A percentile compares a stretch with the other conserved stretches of the same genome.
phyloP scores from a whole-genome alignment of 2,888 invertebrate genomes.

The Stramonita haemastoma region DNA sequence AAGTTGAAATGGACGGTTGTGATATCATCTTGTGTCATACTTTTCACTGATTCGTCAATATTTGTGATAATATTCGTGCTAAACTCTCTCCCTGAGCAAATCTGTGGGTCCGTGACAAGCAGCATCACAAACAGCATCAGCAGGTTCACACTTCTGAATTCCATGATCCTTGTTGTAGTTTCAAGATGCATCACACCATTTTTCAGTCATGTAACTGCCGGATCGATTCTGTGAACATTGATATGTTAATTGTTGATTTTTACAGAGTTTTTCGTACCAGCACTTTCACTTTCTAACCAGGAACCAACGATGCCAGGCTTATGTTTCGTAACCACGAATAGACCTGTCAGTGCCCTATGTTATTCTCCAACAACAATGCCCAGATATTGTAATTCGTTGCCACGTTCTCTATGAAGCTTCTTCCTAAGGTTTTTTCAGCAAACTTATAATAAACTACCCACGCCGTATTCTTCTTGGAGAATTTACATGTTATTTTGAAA shows the following conservation, averaged over 20 bases:
- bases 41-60: background rate
- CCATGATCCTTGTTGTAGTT: background rate
- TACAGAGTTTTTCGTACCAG: background rate
- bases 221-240: background rate
- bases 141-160: background rate
- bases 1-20: background rate
- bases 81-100: background rate
- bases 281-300: background rate
- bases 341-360: no score
- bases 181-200: background rate
- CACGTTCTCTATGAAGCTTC: no score
- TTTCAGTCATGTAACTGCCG: no score
- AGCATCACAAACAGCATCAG: background rate
- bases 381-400: no score
- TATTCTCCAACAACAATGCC: no score
- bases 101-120: background rate
- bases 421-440: no score
- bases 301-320: no score
- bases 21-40: background rate
- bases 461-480: no score
- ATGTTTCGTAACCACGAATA: no score
- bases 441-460: no score
- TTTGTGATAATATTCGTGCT: background rate
- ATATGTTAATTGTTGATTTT: background rate
- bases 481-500: background rate